Conservation (phyloP, 2,888 invertebrate species). For the Thymelicus lineola region DNA sequence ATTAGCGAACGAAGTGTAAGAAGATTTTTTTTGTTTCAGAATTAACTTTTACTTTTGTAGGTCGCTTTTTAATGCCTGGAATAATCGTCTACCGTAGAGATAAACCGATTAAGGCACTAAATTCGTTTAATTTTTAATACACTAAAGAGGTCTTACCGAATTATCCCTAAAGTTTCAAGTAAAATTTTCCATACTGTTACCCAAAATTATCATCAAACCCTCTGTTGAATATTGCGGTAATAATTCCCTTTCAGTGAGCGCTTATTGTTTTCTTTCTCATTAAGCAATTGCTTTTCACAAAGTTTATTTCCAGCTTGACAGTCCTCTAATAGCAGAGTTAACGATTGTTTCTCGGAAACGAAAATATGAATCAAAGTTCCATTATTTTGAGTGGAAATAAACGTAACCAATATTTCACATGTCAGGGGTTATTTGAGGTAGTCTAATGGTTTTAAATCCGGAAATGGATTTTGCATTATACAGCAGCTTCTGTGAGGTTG, state of each 20-base stretch:
- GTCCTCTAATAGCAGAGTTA: slow-evolving; percentile 24
- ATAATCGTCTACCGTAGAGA: no score
- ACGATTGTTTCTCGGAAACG: slow-evolving; percentile 21
- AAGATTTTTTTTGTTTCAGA: no score
- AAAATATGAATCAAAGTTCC: slow-evolving; percentile 35
- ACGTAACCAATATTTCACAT: slow-evolving; percentile 39
- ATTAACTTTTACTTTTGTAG: no score
- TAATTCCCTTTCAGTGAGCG: slow-evolving; percentile 9
- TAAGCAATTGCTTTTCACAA: slow-evolving; percentile 27
- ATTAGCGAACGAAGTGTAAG: no score
- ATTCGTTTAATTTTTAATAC: background rate
- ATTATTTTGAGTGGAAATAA: slow-evolving; percentile 41
- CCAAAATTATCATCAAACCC: slow-evolving; percentile 1
- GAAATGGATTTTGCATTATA: slow-evolving; percentile 72
- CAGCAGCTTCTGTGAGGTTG: slow-evolving; percentile 61
- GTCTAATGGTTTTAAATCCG: slow-evolving; percentile 53
- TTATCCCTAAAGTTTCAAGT: background rate
- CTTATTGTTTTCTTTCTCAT: slow-evolving; percentile 22
- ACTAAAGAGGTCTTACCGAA: background rate
- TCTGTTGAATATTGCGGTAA: slow-evolving; percentile 10
- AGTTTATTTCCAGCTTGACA: slow-evolving; percentile 30
- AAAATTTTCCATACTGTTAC: slow-evolving; percentile 8
- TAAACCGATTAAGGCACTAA: no score
- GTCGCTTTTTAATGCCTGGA: no score
- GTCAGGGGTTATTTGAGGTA: slow-evolving; percentile 48